A percentile compares a stretch with the other conserved stretches of the same genome.
phyloP scores from a whole-genome alignment of 2,888 invertebrate genomes.

The Odontocerum albicorne region DNA sequence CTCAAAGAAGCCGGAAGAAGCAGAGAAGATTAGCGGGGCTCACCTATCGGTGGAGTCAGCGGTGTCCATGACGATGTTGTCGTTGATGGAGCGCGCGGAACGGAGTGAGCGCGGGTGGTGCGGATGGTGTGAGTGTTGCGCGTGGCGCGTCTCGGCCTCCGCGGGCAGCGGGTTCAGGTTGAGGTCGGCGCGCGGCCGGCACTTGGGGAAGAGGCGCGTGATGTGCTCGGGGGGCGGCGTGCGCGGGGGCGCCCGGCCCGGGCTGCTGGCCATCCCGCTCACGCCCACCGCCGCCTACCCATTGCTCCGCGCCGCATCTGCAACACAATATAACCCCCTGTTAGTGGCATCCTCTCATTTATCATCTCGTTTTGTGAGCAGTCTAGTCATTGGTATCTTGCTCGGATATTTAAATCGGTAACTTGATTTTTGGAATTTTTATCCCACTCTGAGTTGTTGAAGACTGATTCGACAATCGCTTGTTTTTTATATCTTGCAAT shows the following conservation, averaged over 20 bases:
- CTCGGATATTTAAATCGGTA: no score
- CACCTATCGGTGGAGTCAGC: slow-evolving; percentile 22
- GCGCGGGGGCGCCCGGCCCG: slow-evolving; percentile 39
- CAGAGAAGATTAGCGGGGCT: no score
- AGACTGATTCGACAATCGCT: no score
- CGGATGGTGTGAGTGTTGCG: slow-evolving; percentile 44
- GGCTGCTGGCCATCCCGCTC: slow-evolving; percentile 53
- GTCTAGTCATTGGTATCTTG: no score
- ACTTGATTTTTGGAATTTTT: no score
- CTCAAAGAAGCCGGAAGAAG: no score
- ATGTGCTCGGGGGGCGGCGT: slow-evolving; percentile 69
- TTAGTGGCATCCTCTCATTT: no score
- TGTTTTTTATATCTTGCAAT: no score
- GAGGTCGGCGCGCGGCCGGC: slow-evolving; percentile 69
- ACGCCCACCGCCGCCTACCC: slow-evolving; percentile 34
- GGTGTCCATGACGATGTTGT: slow-evolving; percentile 24
- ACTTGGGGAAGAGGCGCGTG: slow-evolving; percentile 85
- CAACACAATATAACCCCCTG: slow-evolving; percentile 6
- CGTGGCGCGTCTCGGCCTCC: slow-evolving; percentile 49
- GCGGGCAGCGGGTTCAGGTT: slow-evolving; percentile 48
- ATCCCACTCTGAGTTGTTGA: no score
- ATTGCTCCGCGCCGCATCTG: slow-evolving; percentile 26
- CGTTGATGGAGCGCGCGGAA: slow-evolving; percentile 9
- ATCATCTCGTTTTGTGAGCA: no score
- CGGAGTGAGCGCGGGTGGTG: no score